Base-by-base conservation (phyloP, 1,140 invertebrate species). In the Leptinotarsa undecemlineata region DNA sequence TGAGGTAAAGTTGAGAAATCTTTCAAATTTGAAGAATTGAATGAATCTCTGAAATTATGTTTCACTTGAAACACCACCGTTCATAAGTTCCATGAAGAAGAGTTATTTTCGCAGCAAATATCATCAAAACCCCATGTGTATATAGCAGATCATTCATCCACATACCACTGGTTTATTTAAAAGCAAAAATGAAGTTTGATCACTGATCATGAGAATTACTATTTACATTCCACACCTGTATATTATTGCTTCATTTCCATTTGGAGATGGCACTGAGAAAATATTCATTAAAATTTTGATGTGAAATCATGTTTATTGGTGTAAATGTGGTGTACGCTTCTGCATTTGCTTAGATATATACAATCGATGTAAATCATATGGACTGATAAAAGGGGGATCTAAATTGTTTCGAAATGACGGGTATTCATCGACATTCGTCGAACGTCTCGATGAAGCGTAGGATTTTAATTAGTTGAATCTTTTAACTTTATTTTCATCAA, bases 91-190 rank as follows among this genome's bases (percentile, higher is more conserved):
- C 2, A 42, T 57, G 15, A 15, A 19, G 14, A 57, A 57, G 51
- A 57, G 51, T n/a, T 57, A n/a, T 57, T 71, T 72, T 72, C 62
- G 21, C 71, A 72, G 26, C 71, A 64, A 72, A 64, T 72, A 72
- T 72, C 8, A 8, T 6, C 14, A 21, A 47, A 51, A 23, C 51
- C 67, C 73, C 73, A 74, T 74, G 64, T 74, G 68, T 74, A 78
- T 74, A 72, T 74, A 80, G 57, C 70, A 72, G 70, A 74, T 77
- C 81, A 80, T 81, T 83, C 81, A 81, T 78, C 77, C 79, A 81
- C 81, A 84, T 84, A 84, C 83, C 83, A 84, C 83, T 84, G 83
- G 83, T 84, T 84, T 84, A 84, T 84, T 57, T 57, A 17, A 57
- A 42, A 57, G 51, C 51, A 57, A 57, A 57, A 17, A 57, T 17